Evolutionary conservation across 2,113 vertebrate species (phyloP).

Genomic region (Percopsis transmontana): DNA sequence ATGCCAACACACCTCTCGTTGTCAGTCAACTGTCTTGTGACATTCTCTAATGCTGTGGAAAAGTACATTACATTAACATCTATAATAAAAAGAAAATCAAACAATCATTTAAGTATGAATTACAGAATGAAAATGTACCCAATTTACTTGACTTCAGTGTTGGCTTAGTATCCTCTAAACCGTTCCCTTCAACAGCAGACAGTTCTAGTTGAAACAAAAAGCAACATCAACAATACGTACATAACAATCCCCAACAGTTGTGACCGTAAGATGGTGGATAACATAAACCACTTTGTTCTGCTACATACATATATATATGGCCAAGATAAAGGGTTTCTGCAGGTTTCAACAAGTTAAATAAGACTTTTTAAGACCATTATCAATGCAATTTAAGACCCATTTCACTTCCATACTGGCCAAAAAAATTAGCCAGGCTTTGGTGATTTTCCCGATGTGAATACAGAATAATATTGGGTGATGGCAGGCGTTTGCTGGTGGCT

Average conservation of each 20-base stretch:
- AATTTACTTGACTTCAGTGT: constrained; percentile 59
- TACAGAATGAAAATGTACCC: constrained; percentile 42
- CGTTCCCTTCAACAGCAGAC: constrained; percentile 55
- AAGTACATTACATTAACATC: neutral
- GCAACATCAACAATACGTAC: neutral
- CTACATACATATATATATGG: too few species aligned
- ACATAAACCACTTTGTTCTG: neutral
- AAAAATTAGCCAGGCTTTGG: too few species aligned
- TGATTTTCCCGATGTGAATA: too few species aligned
- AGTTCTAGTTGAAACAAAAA: constrained; percentile 64
- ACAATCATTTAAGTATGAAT: neutral
- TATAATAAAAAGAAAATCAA: neutral
- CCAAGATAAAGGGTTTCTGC: too few species aligned
- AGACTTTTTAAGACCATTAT: too few species aligned
- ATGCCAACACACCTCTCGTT: constrained; percentile 55
- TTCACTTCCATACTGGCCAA: too few species aligned
- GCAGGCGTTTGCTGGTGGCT: too few species aligned
- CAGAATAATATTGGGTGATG: too few species aligned
- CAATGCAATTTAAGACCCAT: too few species aligned
- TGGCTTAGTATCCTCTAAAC: constrained; percentile 39
- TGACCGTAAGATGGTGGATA: too few species aligned
- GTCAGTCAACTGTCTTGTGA: constrained; percentile 50
- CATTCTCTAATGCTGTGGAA: constrained; percentile 57
- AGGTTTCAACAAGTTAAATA: too few species aligned
- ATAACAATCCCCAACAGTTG: neutral